phyloP scores from a whole-genome alignment of 2,797 vertebrate species.

The Onychomys leucogaster region DNA sequence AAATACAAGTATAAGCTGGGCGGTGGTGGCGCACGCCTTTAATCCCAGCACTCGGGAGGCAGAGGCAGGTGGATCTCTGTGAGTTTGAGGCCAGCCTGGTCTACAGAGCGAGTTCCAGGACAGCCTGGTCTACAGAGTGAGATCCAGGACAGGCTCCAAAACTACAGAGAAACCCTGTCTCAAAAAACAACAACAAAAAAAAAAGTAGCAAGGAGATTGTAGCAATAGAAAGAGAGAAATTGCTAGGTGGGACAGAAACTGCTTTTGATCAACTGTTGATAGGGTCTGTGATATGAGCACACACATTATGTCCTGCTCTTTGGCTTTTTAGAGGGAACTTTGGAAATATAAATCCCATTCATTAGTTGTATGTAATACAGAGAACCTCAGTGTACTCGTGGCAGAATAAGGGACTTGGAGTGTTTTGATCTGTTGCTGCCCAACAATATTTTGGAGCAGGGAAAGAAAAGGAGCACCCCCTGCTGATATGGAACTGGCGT shows the following conservation, averaged over 20 bases:
- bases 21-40: not conserved
- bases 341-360: slow-evolving; percentile 31
- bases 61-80: not conserved
- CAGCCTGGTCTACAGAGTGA: not conserved
- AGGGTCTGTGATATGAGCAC: not conserved
- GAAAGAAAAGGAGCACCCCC: not conserved
- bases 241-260: not conserved
- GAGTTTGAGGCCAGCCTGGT: not conserved
- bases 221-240: not conserved
- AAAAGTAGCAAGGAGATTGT: slow-evolving; percentile 14
- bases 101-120: not conserved
- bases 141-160: too few species aligned
- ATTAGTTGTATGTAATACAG: slow-evolving; percentile 4
- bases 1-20: too few species aligned
- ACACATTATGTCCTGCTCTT: not conserved
- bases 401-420: not conserved
- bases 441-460: slow-evolving; percentile 14
- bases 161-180: too few species aligned
- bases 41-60: not conserved
- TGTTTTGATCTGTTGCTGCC: not conserved
- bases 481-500: not conserved
- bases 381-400: not conserved
- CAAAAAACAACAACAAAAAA: too few species aligned
- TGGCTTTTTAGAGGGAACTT: slow-evolving; percentile 24
- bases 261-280: not conserved